These are phyloP conservation scores for Brachirus orientalis DNA, from an alignment of 2,113 vertebrate species.

Conservation along the genomic window DNA sequence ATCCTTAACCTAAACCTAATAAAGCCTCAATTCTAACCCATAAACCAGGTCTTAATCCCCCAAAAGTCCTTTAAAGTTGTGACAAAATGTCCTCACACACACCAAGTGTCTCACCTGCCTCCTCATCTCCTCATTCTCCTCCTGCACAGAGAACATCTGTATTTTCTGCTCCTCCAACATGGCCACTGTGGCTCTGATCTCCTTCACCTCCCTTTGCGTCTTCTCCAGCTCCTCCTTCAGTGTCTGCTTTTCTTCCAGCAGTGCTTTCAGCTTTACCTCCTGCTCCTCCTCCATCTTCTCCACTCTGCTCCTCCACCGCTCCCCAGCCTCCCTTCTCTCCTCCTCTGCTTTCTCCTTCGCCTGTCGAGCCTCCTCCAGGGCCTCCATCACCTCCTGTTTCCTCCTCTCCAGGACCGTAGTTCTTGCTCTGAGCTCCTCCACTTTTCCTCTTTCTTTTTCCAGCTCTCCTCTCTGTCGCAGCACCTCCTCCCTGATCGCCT, in stretches of 20 bases:
- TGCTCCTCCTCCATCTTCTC: conserved; percentile 23
- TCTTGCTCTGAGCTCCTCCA: conserved; percentile 57
- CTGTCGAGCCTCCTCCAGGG: conserved; percentile 17
- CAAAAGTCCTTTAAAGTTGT: no score
- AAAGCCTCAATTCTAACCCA: no score
- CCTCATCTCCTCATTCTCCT: conserved; percentile 46
- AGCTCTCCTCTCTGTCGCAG: conserved; percentile 35
- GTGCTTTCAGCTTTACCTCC: conserved; percentile 15
- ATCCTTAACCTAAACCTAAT: background rate
- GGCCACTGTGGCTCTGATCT: conserved; percentile 20
- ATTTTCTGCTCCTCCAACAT: conserved; percentile 51
- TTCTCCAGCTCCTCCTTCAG: conserved; percentile 22
- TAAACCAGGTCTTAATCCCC: no score
- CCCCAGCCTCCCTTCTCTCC: conserved; percentile 17
- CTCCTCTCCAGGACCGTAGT: conserved; percentile 53
- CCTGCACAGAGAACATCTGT: conserved; percentile 21
- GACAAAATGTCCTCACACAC: background rate
- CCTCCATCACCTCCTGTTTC: conserved; percentile 41
- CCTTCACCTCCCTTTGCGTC: conserved; percentile 26
- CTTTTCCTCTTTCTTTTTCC: conserved; percentile 36
- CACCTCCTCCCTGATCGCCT: conserved; percentile 22
- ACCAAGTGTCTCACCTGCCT: conserved; percentile 28
- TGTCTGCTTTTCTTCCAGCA: background rate
- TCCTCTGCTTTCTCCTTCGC: conserved; percentile 5
- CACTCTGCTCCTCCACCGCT: conserved; percentile 34